These are phyloP conservation scores for Eublepharis macularius DNA, from an alignment of 2,113 vertebrate species.

Conservation along the genomic window DNA sequence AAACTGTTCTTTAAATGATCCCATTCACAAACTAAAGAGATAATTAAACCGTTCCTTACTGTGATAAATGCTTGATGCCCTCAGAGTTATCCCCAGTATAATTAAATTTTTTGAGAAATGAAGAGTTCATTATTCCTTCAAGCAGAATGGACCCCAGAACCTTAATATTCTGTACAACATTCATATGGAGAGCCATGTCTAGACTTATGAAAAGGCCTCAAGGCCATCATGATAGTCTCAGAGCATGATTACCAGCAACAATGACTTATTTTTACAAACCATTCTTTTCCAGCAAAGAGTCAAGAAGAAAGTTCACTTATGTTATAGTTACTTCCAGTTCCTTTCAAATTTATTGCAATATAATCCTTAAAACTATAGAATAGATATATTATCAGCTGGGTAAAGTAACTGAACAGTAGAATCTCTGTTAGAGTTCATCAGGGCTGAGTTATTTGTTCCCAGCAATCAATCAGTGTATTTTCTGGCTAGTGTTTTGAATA, in stretches of 20 bases:
- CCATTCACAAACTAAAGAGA: constrained; percentile 52
- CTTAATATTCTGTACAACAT: constrained; percentile 31
- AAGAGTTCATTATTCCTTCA: constrained; percentile 64
- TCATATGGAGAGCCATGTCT: constrained; percentile 46
- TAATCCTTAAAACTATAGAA: constrained; percentile 32
- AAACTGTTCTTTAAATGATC: constrained; percentile 53
- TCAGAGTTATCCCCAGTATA: constrained; percentile 55
- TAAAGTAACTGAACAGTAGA: not conserved
- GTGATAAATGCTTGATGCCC: constrained; percentile 51
- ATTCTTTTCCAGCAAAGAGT: not conserved
- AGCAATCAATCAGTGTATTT: too few relatives aligned
- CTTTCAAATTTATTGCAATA: constrained; percentile 28
- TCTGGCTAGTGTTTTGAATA: too few relatives aligned
- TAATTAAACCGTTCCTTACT: constrained; percentile 63
- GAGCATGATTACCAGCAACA: constrained; percentile 1
- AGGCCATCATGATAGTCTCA: constrained; percentile 38
- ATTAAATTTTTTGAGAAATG: constrained; percentile 54
- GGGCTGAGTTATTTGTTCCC: too few relatives aligned
- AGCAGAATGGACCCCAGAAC: constrained; percentile 47
- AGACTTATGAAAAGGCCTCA: constrained; percentile 62
- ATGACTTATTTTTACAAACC: constrained; percentile 52
- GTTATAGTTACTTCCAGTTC: constrained; percentile 22
- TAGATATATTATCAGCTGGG: constrained; percentile 10
- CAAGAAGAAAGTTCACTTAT: constrained; percentile 34
- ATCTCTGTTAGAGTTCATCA: not conserved